Conservation (phyloP, 2,797 vertebrate species). For the Cygnus olor region DNA sequence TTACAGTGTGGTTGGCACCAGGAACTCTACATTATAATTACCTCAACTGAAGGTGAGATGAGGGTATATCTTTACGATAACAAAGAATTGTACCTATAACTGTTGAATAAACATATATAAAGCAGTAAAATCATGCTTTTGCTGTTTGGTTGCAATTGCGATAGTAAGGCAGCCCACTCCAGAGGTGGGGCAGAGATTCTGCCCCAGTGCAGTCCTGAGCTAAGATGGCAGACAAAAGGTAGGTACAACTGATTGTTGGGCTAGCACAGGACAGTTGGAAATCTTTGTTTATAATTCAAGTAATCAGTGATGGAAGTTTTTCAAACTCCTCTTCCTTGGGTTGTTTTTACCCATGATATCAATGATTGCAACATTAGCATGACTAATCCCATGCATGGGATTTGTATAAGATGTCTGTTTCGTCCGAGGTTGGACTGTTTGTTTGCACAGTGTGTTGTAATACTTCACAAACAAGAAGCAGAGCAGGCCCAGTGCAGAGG, state of each 20-base stretch:
- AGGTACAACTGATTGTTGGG: background rate
- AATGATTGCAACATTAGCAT: slow-evolving; percentile 4
- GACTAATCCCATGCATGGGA: slow-evolving; percentile 15
- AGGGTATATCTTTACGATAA: background rate
- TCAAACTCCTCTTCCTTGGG: background rate
- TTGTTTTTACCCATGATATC: slow-evolving; percentile 12
- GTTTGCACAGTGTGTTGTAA: slow-evolving; percentile 29
- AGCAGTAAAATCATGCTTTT: background rate
- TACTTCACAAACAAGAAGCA: slow-evolving; percentile 7
- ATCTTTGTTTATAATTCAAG: slow-evolving; percentile 31
- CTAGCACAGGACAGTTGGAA: background rate
- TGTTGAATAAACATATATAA: background rate
- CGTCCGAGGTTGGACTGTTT: background rate
- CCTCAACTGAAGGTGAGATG: background rate
- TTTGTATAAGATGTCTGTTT: slow-evolving; percentile 7
- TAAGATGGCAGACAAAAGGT: background rate
- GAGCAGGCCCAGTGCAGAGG: background rate
- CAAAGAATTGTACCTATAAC: background rate
- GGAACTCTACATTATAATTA: background rate
- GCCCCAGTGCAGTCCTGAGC: background rate
- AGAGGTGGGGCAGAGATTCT: background rate
- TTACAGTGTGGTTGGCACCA: background rate
- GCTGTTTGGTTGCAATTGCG: background rate
- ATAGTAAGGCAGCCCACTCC: background rate
- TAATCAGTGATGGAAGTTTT: background rate